These are phyloP conservation scores for Girardinichthys multiradiatus DNA, from an alignment of 2,113 vertebrate genomes.

Conservation along the genomic window DNA sequence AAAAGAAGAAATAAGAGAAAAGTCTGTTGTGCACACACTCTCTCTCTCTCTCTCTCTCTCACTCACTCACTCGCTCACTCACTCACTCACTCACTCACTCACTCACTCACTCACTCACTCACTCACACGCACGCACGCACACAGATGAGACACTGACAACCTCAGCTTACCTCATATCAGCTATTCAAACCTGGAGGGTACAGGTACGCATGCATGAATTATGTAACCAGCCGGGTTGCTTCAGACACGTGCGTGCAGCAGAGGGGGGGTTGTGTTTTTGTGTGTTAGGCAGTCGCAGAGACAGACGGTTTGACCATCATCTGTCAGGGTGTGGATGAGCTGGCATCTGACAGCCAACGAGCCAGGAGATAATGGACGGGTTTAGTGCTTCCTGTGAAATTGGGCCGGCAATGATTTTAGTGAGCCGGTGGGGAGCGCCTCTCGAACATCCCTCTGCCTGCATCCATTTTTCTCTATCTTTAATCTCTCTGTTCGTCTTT, in stretches of 20 bases:
- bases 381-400: conserved; percentile 73
- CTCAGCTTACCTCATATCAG: conserved; percentile 43
- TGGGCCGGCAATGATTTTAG: conserved; percentile 69
- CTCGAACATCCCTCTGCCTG: conserved; percentile 57
- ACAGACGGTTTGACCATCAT: conserved; percentile 45
- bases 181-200: conserved; percentile 20
- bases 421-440: conserved; percentile 57
- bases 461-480: conserved; percentile 40
- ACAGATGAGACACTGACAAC: background rate
- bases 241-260: background rate
- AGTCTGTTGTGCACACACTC: conserved; percentile 9
- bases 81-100: background rate
- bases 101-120: background rate
- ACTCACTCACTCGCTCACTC: background rate
- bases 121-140: background rate
- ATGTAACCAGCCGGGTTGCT: conserved; percentile 42
- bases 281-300: background rate
- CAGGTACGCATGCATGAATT: conserved; percentile 55
- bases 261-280: background rate
- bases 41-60: too few relatives aligned
- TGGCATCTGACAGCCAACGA: conserved; percentile 58
- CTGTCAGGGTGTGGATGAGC: conserved; percentile 61
- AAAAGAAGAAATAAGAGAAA: conserved; percentile 27
- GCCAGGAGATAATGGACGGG: conserved; percentile 68
- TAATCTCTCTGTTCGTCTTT: conserved; percentile 53